Evolutionary conservation across 2,888 invertebrate species (phyloP).

Genomic region (Podotricha telesiphe): DNA sequence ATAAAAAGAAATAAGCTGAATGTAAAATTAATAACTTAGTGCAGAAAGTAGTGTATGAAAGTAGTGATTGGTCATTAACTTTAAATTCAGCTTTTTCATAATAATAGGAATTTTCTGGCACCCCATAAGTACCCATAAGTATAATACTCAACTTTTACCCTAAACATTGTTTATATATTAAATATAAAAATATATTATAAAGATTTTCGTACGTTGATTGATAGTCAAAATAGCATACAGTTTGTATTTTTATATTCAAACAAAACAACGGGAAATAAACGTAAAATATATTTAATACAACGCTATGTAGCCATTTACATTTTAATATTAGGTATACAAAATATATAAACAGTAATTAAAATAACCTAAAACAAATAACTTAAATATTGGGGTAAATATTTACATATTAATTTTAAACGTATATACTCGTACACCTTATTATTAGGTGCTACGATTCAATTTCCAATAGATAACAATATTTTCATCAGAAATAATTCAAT

Average conservation of each 20-base stretch:
- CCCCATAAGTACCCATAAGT: no score
- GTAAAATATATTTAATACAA: neutral
- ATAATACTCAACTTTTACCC: no score
- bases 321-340: neutral
- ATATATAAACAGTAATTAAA: conserved; percentile 2
- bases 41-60: neutral
- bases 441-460: neutral
- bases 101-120: no score
- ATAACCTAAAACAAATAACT: conserved; percentile 4
- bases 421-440: neutral
- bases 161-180: no score
- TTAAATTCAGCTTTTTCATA: no score
- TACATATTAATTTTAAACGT: neutral
- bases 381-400: neutral
- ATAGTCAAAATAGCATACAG: no score
- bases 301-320: neutral
- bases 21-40: neutral
- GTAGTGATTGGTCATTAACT: no score
- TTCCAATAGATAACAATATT: neutral
- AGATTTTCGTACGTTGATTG: no score
- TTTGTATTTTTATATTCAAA: no score
- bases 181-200: no score
- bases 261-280: no score
- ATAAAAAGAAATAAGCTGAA: neutral
- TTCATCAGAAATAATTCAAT: conserved; percentile 48